These are phyloP conservation scores for Hestina assimilis DNA, from an alignment of 1,140 invertebrate genomes.

Conservation along the genomic window DNA sequence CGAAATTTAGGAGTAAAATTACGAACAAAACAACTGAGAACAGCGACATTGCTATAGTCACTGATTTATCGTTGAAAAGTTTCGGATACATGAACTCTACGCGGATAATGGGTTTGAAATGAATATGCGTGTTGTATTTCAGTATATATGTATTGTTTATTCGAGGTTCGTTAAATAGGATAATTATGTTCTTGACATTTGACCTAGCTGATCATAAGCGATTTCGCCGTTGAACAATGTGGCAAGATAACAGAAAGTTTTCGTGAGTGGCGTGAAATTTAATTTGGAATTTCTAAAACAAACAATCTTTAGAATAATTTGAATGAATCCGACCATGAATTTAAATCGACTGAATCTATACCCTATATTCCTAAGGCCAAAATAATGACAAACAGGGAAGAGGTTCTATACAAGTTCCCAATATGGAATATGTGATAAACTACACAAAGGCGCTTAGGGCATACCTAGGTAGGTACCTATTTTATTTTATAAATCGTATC, in stretches of 20 bases:
- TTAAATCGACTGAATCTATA: not conserved
- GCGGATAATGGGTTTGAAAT: conserved; percentile 37
- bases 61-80: conserved; percentile 30
- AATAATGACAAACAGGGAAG: too few species aligned
- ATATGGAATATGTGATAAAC: too few species aligned
- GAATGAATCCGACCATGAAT: not conserved
- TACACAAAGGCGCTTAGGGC: too few species aligned
- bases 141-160: conserved; percentile 46
- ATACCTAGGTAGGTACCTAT: too few species aligned
- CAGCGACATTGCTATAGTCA: conserved; percentile 59
- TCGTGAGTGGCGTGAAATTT: conserved; percentile 3
- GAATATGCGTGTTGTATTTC: conserved; percentile 23
- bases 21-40: conserved; percentile 52
- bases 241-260: conserved; percentile 4
- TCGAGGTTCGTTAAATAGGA: conserved; percentile 50
- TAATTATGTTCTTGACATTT: conserved; percentile 66
- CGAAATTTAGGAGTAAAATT: conserved; percentile 50
- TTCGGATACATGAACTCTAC: conserved; percentile 53
- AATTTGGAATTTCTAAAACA: not conserved
- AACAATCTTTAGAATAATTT: conserved; percentile 2
- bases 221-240: conserved; percentile 15
- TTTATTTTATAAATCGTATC: too few species aligned
- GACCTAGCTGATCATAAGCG: conserved; percentile 57
- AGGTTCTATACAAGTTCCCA: too few species aligned
- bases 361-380: too few species aligned